A percentile compares a stretch with the other conserved stretches of the same genome.
Conservation (phyloP, 2,888 invertebrate species). For the Smittia aterrima region DNA sequence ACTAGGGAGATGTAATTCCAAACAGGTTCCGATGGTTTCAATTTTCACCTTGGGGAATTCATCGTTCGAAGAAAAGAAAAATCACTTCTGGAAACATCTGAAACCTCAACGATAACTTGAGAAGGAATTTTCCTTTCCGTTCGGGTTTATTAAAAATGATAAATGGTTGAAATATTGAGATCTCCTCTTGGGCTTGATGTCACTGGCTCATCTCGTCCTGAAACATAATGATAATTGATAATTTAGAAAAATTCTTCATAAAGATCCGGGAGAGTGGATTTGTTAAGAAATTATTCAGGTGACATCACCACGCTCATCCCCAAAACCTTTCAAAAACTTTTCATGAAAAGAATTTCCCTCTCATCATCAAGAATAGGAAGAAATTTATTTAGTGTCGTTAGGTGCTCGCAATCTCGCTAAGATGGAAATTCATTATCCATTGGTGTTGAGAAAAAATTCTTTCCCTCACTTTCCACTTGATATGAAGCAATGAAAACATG, state of each 20-base stretch:
- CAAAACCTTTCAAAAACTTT: not conserved
- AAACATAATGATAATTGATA: constrained; percentile 35
- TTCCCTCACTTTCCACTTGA: not conserved
- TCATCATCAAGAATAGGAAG: not conserved
- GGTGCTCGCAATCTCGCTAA: not conserved
- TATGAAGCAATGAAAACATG: not conserved
- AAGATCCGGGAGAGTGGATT: constrained; percentile 5
- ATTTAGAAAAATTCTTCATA: constrained; percentile 14
- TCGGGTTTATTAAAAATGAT: constrained; percentile 38
- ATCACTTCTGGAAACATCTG: constrained; percentile 4
- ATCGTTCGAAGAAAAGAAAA: not conserved
- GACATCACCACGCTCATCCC: not conserved
- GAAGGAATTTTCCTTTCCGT: not conserved
- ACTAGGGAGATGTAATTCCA: not conserved
- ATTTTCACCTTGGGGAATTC: constrained; percentile 23
- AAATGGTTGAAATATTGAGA: constrained; percentile 40
- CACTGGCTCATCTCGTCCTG: not conserved
- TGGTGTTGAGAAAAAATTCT: not conserved
- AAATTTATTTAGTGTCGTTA: constrained; percentile 10
- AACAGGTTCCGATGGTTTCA: constrained; percentile 25
- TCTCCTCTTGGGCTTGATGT: constrained; percentile 6
- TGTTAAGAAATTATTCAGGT: not conserved
- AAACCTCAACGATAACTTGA: not conserved
- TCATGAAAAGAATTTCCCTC: not conserved
- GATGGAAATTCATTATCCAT: not conserved